phyloP scores from a whole-genome alignment of 2,888 invertebrate species.

The Eilema caniola region DNA sequence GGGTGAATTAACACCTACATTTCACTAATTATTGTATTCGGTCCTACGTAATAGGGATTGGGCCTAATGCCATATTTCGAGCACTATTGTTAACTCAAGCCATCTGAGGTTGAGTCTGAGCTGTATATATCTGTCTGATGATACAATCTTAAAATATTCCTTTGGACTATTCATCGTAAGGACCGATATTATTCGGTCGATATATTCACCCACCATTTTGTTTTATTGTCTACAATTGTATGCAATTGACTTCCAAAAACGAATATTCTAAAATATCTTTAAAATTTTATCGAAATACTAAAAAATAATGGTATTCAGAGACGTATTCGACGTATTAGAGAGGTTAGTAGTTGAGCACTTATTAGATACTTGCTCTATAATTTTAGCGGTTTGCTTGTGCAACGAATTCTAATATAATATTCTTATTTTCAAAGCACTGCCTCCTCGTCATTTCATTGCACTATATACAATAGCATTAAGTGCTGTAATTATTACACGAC shows the following conservation, averaged over 20 bases:
- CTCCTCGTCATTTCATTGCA: background rate
- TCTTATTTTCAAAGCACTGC: background rate
- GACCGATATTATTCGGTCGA: background rate
- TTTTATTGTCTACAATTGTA: background rate
- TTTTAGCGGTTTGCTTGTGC: background rate
- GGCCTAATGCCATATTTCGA: too few relatives aligned
- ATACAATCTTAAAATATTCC: background rate
- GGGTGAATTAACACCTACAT: too few relatives aligned
- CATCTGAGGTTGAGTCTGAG: too few relatives aligned
- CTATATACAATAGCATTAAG: background rate
- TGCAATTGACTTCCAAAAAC: background rate
- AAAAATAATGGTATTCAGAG: background rate
- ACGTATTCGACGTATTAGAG: background rate
- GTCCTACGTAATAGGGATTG: too few relatives aligned
- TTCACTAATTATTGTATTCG: too few relatives aligned
- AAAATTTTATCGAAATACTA: background rate
- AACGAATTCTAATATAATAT: background rate
- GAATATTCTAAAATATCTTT: background rate
- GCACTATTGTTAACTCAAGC: too few relatives aligned
- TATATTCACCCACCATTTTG: background rate
- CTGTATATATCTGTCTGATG: too few relatives aligned
- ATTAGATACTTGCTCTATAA: background rate
- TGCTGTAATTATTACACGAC: background rate
- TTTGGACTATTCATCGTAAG: background rate
- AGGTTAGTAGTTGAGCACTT: too few relatives aligned